Percentiles rank a stretch among this genome's conserved stretches.
Conservation (phyloP, 2,797 vertebrate genomes). For the Acropternis orthonyx region DNA sequence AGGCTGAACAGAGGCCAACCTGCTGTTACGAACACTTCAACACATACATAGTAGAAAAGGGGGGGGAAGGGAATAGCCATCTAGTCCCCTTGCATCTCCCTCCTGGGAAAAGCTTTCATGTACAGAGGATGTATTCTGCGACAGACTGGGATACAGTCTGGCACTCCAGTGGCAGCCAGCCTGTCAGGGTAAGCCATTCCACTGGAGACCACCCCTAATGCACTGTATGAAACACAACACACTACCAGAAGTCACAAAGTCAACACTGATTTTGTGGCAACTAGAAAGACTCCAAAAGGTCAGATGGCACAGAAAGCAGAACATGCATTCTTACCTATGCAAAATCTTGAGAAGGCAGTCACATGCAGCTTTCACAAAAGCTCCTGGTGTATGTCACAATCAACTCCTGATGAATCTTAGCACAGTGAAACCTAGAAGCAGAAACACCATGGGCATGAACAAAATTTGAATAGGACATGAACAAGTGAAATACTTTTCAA, state of each 20-base stretch:
- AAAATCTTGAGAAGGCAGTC: not conserved
- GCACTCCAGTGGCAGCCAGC: not conserved
- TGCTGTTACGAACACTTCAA: not conserved
- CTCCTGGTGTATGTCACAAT: not conserved
- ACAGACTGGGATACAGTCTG: not conserved
- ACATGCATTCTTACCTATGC: not conserved
- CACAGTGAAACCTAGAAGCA: slow-evolving; percentile 1
- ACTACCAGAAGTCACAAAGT: not conserved
- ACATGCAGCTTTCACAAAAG: not conserved
- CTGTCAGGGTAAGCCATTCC: not conserved
- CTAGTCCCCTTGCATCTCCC: not conserved
- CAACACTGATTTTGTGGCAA: not conserved
- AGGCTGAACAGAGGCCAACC: not conserved
- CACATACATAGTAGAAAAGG: not conserved
- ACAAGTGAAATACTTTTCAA: not conserved
- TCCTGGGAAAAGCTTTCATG: not conserved
- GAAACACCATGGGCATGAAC: not conserved
- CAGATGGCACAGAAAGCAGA: not conserved
- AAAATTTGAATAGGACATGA: not conserved
- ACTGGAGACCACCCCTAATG: not conserved
- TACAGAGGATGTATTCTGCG: not conserved
- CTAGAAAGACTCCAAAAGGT: not conserved
- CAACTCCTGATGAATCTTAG: not conserved
- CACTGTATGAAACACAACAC: accelerated
- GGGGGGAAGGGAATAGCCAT: not conserved